These are phyloP conservation scores for Escarpia spicata DNA, from an alignment of 2,888 invertebrate species.

Conservation along the genomic window DNA sequence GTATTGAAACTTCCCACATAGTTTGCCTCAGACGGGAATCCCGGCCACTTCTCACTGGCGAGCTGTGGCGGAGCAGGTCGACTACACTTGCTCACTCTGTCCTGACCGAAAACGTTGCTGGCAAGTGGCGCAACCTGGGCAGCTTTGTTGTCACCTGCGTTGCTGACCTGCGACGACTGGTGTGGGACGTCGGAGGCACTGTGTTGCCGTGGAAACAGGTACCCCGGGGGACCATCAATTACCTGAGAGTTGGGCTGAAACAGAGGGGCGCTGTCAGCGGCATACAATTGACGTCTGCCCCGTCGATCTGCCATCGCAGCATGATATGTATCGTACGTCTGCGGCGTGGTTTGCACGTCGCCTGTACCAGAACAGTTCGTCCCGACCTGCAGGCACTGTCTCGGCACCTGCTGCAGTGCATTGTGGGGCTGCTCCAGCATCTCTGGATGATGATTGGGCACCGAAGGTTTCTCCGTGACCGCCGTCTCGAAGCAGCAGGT, in stretches of 20 bases:
- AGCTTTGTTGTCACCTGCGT: background rate
- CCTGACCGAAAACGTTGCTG: background rate
- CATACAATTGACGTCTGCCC: background rate
- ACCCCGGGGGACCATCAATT: background rate
- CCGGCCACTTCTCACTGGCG: background rate
- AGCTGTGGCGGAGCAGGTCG: background rate
- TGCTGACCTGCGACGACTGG: background rate
- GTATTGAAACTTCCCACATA: background rate
- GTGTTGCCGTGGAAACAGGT: conserved; percentile 6
- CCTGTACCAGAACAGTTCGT: conserved; percentile 39
- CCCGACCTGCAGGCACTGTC: conserved; percentile 26
- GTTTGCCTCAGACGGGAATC: background rate
- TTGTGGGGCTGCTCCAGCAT: conserved; percentile 22
- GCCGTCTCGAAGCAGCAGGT: conserved; percentile 12
- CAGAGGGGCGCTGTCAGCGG: background rate
- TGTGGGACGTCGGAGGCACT: background rate
- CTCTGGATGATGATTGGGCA: conserved; percentile 11
- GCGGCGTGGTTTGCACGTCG: background rate
- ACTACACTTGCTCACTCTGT: background rate
- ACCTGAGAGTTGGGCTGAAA: background rate
- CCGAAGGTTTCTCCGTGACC: background rate
- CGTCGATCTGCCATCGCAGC: background rate
- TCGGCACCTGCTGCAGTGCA: conserved; percentile 17
- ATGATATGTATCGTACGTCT: background rate
- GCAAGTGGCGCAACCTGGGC: background rate